Evolutionary conservation across 2,888 invertebrate genomes (phyloP), one percentile per base, ranked within the genome.

Genomic region (Lumbricus terrestris): DNA sequence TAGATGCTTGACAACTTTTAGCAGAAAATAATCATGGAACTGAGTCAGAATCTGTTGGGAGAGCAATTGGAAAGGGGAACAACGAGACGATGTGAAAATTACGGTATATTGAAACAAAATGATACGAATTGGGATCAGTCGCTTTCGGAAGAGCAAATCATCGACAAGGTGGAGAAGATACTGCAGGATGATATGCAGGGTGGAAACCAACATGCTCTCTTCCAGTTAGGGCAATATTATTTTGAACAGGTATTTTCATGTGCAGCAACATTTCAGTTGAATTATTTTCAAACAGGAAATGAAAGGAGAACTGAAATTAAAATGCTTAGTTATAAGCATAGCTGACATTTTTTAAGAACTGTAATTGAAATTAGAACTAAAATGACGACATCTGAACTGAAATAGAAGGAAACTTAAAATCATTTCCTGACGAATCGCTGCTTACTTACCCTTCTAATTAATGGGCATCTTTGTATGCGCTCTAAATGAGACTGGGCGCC

Each of bases 161-260:
- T 93, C 91, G 93, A 94, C 89, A 93, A 93, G 89, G 93, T 95
- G 34, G 94, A 95, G 92, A 92, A 91, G 15, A 93, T 94, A 90
- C 93, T 95, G 11, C 92, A 93, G 40, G 93, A 94, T 38, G 93
- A 93, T 89, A 94, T 94, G 29, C 93, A 93, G 89, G 92, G 92
- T 88, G 94, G 94, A 33, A 94, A 94, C 88, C 93, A 93, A 85
- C 91, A 92, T 82, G 94, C 95, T 20, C 92, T 93, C 88, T 95
- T 95, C 91, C 94, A 94, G 89, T 92, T 95, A 13, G 95, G 94
- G 47, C 93, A 95, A 88, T 93, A 95, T 88, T 94, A 94, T 90
- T 94, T 94, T 93, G 94, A 95, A 90, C 94, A 94, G 94, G 95
- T 94, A 83, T 35, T n/a, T 29, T 88, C n/a, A n/a, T n/a, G n/a